Evolutionary conservation across 30 jellyfish, hydroid and myxozoan genomes (phyloP).

Genomic region (Pelagia noctiluca): DNA sequence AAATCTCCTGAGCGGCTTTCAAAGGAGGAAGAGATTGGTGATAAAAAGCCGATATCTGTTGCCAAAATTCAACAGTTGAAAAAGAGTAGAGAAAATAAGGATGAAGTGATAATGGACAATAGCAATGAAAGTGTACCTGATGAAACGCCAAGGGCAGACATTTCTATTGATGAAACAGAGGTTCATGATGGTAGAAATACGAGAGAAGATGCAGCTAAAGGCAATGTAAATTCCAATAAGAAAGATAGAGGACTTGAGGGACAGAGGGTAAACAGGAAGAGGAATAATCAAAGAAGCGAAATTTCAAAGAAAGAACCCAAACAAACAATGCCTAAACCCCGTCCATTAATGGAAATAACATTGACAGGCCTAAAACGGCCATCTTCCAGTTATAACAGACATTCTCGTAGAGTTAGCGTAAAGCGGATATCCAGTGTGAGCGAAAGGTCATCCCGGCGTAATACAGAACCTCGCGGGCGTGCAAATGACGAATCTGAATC

Average conservation of each 20-base stretch:
- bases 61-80: neutral
- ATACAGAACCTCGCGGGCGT: neutral
- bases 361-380: constrained; percentile 18
- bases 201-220: too few species aligned
- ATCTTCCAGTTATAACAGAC: constrained; percentile 1
- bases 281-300: neutral
- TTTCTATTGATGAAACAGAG: too few species aligned
- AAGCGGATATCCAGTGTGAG: constrained; percentile 3
- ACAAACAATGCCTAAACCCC: constrained; percentile 15
- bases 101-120: neutral
- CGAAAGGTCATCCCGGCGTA: neutral
- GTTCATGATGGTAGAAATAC: too few species aligned
- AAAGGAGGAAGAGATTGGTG: neutral
- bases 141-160: too few species aligned
- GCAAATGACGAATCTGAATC: neutral
- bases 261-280: neutral
- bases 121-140: neutral
- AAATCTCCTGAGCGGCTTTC: neutral
- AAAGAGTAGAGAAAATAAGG: neutral
- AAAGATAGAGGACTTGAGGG: neutral
- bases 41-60: neutral
- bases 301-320: neutral
- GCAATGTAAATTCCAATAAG: too few species aligned
- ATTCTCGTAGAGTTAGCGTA: constrained; percentile 47
- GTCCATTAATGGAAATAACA: constrained; percentile 69